These are phyloP conservation scores for Amphiprion clarkii DNA, from an alignment of 2,797 vertebrate genomes.

Conservation along the genomic window DNA sequence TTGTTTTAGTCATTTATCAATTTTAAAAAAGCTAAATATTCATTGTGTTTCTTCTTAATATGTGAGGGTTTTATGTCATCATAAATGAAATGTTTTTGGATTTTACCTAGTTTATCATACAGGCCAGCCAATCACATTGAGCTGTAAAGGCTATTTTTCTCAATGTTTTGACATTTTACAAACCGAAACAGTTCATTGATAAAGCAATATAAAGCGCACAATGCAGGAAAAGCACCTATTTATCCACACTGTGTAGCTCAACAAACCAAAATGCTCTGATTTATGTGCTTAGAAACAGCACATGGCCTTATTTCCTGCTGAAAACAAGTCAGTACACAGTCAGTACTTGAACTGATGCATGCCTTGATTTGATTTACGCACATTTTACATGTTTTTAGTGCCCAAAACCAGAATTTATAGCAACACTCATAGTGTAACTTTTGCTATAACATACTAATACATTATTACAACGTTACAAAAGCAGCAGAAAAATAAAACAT, in stretches of 20 bases:
- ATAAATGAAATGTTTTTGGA: neutral
- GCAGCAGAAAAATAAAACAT: neutral
- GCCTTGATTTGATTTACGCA: neutral
- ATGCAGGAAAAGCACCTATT: neutral
- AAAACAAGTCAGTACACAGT: conserved; percentile 1
- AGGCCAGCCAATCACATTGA: neutral
- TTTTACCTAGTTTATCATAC: neutral
- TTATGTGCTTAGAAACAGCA: conserved; percentile 2
- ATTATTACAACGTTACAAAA: neutral
- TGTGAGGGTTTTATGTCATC: neutral
- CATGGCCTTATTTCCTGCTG: neutral
- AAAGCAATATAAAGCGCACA: neutral
- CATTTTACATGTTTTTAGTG: neutral
- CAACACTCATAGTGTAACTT: neutral
- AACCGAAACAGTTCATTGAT: neutral
- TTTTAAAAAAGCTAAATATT: neutral
- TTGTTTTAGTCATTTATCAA: neutral
- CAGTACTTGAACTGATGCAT: neutral
- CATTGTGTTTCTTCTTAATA: neutral
- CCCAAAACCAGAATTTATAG: neutral
- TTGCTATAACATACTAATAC: neutral
- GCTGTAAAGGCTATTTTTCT: neutral
- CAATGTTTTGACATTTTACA: neutral
- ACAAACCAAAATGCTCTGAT: neutral
- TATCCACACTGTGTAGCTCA: conserved; percentile 6